These are phyloP conservation scores for Cladorhizidae sp. DNA, from an alignment of 37 sponge, comb jelly and placozoan species.

Conservation along the genomic window DNA sequence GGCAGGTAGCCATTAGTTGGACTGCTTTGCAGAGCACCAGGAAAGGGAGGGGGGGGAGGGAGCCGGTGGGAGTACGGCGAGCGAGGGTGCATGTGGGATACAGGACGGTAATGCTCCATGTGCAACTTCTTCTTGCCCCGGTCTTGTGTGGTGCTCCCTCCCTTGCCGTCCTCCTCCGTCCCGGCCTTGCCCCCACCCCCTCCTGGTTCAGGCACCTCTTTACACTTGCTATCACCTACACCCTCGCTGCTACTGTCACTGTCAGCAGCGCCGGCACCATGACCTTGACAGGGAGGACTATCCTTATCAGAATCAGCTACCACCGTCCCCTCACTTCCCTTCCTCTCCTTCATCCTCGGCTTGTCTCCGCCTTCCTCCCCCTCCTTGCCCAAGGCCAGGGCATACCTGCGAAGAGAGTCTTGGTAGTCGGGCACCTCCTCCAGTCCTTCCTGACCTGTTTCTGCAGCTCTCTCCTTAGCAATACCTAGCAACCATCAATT, in stretches of 20 bases:
- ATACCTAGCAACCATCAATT: no score
- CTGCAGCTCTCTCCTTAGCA: not conserved
- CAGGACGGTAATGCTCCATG: not conserved
- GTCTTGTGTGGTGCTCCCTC: not conserved
- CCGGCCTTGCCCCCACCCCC: not conserved
- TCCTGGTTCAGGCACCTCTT: not conserved
- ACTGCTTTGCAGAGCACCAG: no score
- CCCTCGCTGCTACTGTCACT: not conserved
- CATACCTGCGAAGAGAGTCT: slow-evolving; percentile 32
- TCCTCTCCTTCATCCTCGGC: no score
- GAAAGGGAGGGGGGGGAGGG: not conserved
- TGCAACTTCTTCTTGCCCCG: not conserved
- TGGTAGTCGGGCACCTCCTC: slow-evolving; percentile 56
- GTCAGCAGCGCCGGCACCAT: not conserved
- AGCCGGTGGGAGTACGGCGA: not conserved
- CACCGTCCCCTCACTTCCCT: not conserved
- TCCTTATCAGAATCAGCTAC: no score
- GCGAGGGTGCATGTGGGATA: not conserved
- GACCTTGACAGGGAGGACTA: no score
- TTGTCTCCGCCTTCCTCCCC: not conserved
- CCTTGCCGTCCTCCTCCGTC: not conserved
- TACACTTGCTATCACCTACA: not conserved
- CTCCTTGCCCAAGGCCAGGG: slow-evolving; percentile 16
- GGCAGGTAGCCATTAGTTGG: not conserved
- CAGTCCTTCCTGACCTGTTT: slow-evolving; percentile 8